Base-by-base conservation (phyloP, 2,797 vertebrate species). In the Sebastes hopkinsi region DNA sequence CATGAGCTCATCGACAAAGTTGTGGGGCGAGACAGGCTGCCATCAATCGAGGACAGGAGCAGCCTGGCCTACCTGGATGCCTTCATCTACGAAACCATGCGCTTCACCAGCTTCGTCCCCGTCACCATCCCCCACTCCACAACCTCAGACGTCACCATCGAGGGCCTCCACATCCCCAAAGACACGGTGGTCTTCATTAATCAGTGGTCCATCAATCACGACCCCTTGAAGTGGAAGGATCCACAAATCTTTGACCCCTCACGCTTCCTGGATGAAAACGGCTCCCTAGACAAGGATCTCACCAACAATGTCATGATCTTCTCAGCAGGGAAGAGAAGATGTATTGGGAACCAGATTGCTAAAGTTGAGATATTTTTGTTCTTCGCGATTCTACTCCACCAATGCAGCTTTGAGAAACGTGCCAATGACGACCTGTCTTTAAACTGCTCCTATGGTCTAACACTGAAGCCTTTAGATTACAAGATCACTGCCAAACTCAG, bases 141-240 rank as follows among this genome's bases (percentile, higher is more conserved):
- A 72, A 97, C 95, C 4, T 87, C 93, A 0, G 95, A 96, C 0
- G 95, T 96, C 55, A 93, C 88, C 4, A 84, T 97, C 0, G 87
- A 94, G 4, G 96, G 95, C 72, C 90, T 95, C 75, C 88, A 71
- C 88, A 96, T 97, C 77, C 95, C 95, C 79, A 95, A 95, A 82
- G 95, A 96, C 93, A 97, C 91, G 0, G 95, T 97, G 79, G 87
- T 97, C 77, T 97, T 97, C 83, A 87, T 97, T 89, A 96, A 97
- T 90, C 96, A 97, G 88, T 97, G 96, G 96, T 97, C 96, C 0
- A 90, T 96, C 87, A 97, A 97, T 87, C 95, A 96, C 0, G 96
- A 97, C 82, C n/a, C 82, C 20, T 9, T 82, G 65, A 95, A 91
- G 67, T 97, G 96, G 96, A 93, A 92, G 1, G 92, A 97, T 27